Evolutionary conservation across 2,113 vertebrate species (phyloP).

Genomic region (Petaurus breviceps): DNA sequence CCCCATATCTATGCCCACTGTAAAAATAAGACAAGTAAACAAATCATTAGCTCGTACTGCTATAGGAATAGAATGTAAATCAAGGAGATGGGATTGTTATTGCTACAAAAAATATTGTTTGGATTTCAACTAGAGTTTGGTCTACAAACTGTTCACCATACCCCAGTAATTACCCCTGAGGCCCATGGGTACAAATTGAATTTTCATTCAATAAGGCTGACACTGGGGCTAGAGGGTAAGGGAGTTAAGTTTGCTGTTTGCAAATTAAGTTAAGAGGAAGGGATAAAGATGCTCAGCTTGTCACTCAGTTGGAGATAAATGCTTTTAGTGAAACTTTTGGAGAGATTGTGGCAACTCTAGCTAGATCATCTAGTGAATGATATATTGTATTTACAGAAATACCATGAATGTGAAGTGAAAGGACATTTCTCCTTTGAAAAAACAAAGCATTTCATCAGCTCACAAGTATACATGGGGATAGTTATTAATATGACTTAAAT

Average conservation of each 20-base stretch:
- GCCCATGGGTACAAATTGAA: conserved; percentile 71
- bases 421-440: conserved; percentile 10
- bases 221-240: conserved; percentile 50
- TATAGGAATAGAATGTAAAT: conserved; percentile 53
- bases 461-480: not conserved
- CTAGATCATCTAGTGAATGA: conserved; percentile 24
- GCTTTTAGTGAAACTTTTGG: conserved; percentile 31
- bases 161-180: conserved; percentile 67
- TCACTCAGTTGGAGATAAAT: conserved; percentile 41
- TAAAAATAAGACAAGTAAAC: conserved; percentile 52
- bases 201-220: conserved; percentile 72
- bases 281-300: conserved; percentile 69
- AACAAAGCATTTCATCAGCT: not conserved
- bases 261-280: conserved; percentile 73
- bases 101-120: conserved; percentile 63
- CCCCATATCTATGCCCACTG: not conserved
- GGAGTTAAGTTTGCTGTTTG: conserved; percentile 59
- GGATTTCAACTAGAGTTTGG: conserved; percentile 70
- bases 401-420: not conserved
- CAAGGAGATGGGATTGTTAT: conserved; percentile 45
- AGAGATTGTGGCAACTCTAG: conserved; percentile 30
- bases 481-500: not conserved
- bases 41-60: conserved; percentile 49
- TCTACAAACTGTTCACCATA: conserved; percentile 63
- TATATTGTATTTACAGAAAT: conserved; percentile 3